Base-by-base conservation (phyloP, 2,888 invertebrate genomes). In the Zaprionus bogoriensis region DNA sequence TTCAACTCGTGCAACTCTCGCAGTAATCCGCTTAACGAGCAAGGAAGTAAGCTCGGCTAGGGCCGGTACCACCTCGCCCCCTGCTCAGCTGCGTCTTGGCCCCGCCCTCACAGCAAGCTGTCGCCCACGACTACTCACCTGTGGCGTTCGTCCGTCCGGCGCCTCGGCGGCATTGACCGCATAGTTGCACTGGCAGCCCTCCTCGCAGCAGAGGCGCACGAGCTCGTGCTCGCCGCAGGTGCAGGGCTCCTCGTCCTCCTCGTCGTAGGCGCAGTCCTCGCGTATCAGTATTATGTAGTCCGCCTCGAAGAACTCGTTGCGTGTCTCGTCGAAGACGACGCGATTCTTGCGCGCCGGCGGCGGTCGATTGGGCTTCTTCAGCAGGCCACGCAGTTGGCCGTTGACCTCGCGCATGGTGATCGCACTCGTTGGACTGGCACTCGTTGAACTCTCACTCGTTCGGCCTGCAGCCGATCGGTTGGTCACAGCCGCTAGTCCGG, bases 231-330 rank as follows among this genome's bases (percentile, higher is more conserved):
- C 94, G 70, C 93, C 93, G 83, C 94, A 94, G 82, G 95, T 95
- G 84, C 96, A 96, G 58, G 94, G 94, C 89, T 94, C 94, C 76
- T 93, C 93, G 67, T 94, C 94, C 88, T 96, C 96, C 86, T 96
- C 96, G 60, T 96, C 96, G 88, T 95, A 95, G 83, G 94, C 94
- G 88, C 96, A 96, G 89, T 97, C 97, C 89, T 97, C 97, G 64
- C 97, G 94, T 70, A 97, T 96, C 68, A 97, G 93, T 83, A 97
- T 97, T 87, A 97, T 97, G 88, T 97, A 97, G 91, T 97, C 97
- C 50, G 97, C 97, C 83, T 97, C 97, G 90, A 97, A 97, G 91
- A 96, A 97, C 90, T 96, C 96, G 91, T 97, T 97, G 52, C 95
- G 94, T 87, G 94, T 96, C 92, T 97, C 97, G 89, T 97, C 96